Base-by-base conservation (phyloP, 2,113 vertebrate species). In the Notothenia rossii region DNA sequence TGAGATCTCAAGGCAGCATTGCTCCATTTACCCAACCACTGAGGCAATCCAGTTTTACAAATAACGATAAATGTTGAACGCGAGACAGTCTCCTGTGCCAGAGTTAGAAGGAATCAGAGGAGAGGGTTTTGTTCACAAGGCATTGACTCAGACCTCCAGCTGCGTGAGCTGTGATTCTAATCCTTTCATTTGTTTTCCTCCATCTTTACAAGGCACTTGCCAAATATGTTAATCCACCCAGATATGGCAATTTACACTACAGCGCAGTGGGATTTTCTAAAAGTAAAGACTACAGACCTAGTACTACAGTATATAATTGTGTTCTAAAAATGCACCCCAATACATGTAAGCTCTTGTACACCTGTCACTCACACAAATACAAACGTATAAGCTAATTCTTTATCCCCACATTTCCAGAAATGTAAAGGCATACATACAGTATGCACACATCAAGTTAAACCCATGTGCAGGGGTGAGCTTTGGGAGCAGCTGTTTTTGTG, bases 401-500 rank as follows among this genome's bases (percentile, higher is more conserved):
- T 1, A 1, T 33, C 22, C 58, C 70, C 18, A 65, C 53, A 59
- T 71, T 22, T 36, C 25, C 53, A 59, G 29, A 53, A 25, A 70
- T 48, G 25, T n/a, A 25, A 59, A 62, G 36, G 46, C 18, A 36
- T 1, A 65, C 43, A 45, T 15, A 45, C 9, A 54, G 15, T 5
- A 10, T 75, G 63, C 66, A 67, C 45, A 48, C 66, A 40, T 78
- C 18, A 48, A 46, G n/a, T 53, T 45, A 78, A 91, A 73, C 69
- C 70, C 76, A 65, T 25, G 79, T 84, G 74, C 74, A 68, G 51
- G 29, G 45, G 18, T 45, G 74, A 86, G 88, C 88, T 86, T 76
- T 82, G 88, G 83, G 77, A 93, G 88, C 90, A 92, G 92, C 89
- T 91, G 91, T 88, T 91, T 87, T 84, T 76, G 72, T 86, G 86